Evolutionary conservation across 2,113 vertebrate species (phyloP), one percentile per base, ranked within the genome.

Genomic region (Grallaria varia): DNA sequence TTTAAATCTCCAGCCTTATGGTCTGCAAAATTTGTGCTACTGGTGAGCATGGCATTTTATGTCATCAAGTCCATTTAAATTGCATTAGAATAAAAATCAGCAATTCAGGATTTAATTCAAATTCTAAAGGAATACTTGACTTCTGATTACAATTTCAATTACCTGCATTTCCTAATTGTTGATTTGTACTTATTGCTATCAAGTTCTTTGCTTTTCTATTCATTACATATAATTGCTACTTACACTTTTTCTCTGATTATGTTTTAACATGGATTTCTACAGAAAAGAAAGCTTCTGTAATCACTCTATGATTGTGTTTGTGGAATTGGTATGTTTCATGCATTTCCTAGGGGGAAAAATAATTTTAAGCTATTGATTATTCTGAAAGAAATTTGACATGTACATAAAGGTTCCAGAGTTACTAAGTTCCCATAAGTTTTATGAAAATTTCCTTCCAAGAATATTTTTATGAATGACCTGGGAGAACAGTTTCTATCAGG

Each of bases 81-180:
- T 89, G 2, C 40, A 91, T 84, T 56, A 85, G 37, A 85, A 87
- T 62, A 84, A 35, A 91, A 96, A 89, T 79, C 40, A 39, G 55
- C 12, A 49, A 42, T 56, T 87, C 49, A 53, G 3, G 4, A 68
- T 85, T 95, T 89, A 69, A 89, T 87, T 93, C 49, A 79, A 53
- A 85, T 89, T 93, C 42, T 82, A 53, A 79, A 76, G 11, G 40
- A 91, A 82, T 80, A 87, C 69, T 91, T 91, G 47, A 75, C 52
- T 91, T 37, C 60, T 94, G 71, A 93, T 93, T 76, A 90, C 25
- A 62, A 85, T 95, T 96, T 95, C 71, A 93, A 83, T 85, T 85
- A 87, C 74, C 67, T 93, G 37, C 42, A 71, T 66, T 94, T 87
- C 35, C 59, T 84, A 91, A 69, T 42, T 76, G 33, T 69, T 95